Base-by-base conservation (phyloP, 1,140 invertebrate genomes). In the Pseudomyrmex dendroicus region DNA sequence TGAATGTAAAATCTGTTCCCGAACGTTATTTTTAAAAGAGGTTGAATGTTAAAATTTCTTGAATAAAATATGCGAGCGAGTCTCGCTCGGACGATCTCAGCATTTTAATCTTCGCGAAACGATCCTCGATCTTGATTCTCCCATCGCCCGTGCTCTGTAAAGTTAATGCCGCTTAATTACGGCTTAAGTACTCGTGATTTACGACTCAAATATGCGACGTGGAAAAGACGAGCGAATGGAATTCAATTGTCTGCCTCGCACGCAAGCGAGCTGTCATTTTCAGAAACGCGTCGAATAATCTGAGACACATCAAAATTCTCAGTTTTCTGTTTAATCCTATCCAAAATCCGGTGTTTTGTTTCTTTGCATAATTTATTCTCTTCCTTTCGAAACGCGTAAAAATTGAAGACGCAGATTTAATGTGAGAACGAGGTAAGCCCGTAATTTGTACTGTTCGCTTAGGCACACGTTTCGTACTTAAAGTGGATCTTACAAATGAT, bases 151-250 rank as follows among this genome's bases (percentile, higher is more conserved):
- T 44, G 17, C 54, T 70, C 70, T 59, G 64, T 70, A 59, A 46
- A 72, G 76, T 80, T 80, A 80, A 80, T 80, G 54, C 66, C 54
- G 56, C 66, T 80, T 80, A 80, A 80, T 80, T 80, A 80, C 76
- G 44, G 20, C 22, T 59, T 80, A 70, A 80, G 56, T 50, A 59
- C 22, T 80, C 54, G 76, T 80, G 76, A 80, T 80, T 72, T 80
- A 80, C 76, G 76, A 72, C 35, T 59, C n/a, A 46, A 72, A 70
- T 46, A 52, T 54, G 64, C 64, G 46, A 72, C 66, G 66, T 50
- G 44, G 76, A 80, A 72, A 59, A 80, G 54, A 48, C 64, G 54
- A 68, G 64, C 64, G 64, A 78, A 44, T 22, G 15, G 74, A 35
- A 68, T 68, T 68, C 74, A 56, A 68, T 77, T 77, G 74, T 35